Evolutionary conservation across 2,113 vertebrate species (phyloP).

Genomic region (Rhinichthys klamathensis): DNA sequence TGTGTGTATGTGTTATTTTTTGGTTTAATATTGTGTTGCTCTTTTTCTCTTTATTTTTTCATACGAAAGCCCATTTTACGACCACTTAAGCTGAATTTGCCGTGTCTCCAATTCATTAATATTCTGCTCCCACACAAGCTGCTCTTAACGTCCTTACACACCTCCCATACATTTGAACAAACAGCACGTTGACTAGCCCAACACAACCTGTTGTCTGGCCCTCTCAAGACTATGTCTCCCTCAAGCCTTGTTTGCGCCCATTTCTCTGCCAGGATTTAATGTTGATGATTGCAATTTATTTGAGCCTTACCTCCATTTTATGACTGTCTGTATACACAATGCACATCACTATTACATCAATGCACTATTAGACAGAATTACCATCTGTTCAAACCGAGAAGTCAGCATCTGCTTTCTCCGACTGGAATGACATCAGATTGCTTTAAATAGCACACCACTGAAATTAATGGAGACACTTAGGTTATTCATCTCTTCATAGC

Average conservation of each 20-base stretch:
- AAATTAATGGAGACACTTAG: constrained; percentile 46
- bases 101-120: constrained; percentile 2
- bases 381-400: constrained; percentile 88
- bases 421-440: constrained; percentile 56
- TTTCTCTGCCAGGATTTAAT: constrained; percentile 85
- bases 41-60: background rate
- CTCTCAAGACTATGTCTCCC: constrained; percentile 45
- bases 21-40: background rate
- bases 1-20: too few species aligned
- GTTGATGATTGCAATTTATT: constrained; percentile 94
- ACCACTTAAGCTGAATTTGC: background rate
- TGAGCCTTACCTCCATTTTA: constrained; percentile 90
- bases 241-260: constrained; percentile 45
- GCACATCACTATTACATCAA: constrained; percentile 90
- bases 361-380: constrained; percentile 89
- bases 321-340: constrained; percentile 91
- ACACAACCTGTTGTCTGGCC: constrained; percentile 49
- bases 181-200: constrained; percentile 38
- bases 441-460: constrained; percentile 49
- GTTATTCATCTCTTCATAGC: constrained; percentile 40
- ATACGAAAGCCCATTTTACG: background rate
- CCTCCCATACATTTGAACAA: constrained; percentile 30
- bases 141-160: constrained; percentile 8
- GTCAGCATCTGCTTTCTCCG: constrained; percentile 85
- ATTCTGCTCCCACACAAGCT: constrained; percentile 30